Conservation (phyloP, 2,888 invertebrate species). For the Phalera bucephala region DNA sequence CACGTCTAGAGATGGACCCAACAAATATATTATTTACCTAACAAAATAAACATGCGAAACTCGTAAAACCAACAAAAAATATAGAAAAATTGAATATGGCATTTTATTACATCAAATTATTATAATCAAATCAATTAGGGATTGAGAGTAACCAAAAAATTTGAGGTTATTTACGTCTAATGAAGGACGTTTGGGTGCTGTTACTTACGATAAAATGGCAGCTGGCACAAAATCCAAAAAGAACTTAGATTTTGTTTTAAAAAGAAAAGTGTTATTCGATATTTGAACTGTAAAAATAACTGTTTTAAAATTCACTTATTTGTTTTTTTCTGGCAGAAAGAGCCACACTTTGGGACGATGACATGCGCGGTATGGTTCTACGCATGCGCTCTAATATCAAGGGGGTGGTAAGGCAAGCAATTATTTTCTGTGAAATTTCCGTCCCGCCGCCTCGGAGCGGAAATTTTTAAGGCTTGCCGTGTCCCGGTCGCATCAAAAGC, state of each 20-base stretch:
- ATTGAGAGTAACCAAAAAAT: conserved; percentile 22
- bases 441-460: conserved; percentile 50
- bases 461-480: conserved; percentile 63
- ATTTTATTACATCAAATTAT: conserved; percentile 19
- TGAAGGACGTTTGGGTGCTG: conserved; percentile 13
- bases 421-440: conserved; percentile 72
- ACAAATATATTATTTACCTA: too few relatives aligned
- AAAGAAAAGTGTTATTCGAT: conserved; percentile 8
- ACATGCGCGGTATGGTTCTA: conserved; percentile 57
- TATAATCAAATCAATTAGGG: conserved; percentile 30
- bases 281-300: conserved; percentile 19
- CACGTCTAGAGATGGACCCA: too few relatives aligned
- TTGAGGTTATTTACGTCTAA: conserved; percentile 27
- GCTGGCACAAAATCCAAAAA: conserved; percentile 8
- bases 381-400: conserved; percentile 51
- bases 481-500: conserved; percentile 31
- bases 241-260: not conserved
- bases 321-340: conserved; percentile 50
- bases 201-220: conserved; percentile 25
- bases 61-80: not conserved
- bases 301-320: conserved; percentile 25
- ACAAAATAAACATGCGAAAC: too few relatives aligned
- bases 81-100: conserved; percentile 13
- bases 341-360: conserved; percentile 37
- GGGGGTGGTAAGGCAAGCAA: conserved; percentile 44